A percentile compares a stretch with the other conserved stretches of the same genome.
Conservation (phyloP, 2,113 vertebrate genomes). For the Myrmecophaga tridactyla region DNA sequence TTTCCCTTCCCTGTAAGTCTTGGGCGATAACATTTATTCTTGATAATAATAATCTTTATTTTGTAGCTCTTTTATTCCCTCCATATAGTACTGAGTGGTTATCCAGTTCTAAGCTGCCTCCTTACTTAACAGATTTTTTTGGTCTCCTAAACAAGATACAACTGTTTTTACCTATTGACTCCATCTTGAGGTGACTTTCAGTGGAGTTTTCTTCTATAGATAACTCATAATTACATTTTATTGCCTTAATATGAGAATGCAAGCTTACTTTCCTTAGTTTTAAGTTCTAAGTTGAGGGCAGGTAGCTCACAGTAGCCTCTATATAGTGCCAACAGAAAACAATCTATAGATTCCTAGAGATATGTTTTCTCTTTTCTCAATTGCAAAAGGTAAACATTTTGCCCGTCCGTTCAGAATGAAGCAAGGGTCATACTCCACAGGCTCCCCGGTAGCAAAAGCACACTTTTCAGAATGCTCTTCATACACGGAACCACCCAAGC, state of each 20-base stretch:
- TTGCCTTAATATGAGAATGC: neutral
- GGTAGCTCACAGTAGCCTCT: neutral
- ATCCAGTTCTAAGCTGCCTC: neutral
- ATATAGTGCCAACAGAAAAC: neutral
- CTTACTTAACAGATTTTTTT: neutral
- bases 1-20: neutral
- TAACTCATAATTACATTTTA: neutral
- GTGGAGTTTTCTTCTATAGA: neutral
- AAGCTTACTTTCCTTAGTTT: neutral
- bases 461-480: constrained; percentile 37
- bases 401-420: constrained; percentile 51
- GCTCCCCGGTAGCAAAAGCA: constrained; percentile 34
- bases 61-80: neutral
- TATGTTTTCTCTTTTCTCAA: constrained; percentile 36
- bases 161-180: constrained; percentile 14
- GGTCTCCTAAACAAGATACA: neutral
- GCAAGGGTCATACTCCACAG: constrained; percentile 8
- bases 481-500: constrained; percentile 8
- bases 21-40: neutral
- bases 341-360: constrained; percentile 35
- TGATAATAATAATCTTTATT: neutral
- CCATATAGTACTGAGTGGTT: neutral
- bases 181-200: neutral
- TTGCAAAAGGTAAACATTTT: constrained; percentile 62
- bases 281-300: constrained; percentile 31